A percentile compares a stretch with the other conserved stretches of the same genome.
Conservation (phyloP, 2,797 vertebrate species). For the Echiichthys vipera region DNA sequence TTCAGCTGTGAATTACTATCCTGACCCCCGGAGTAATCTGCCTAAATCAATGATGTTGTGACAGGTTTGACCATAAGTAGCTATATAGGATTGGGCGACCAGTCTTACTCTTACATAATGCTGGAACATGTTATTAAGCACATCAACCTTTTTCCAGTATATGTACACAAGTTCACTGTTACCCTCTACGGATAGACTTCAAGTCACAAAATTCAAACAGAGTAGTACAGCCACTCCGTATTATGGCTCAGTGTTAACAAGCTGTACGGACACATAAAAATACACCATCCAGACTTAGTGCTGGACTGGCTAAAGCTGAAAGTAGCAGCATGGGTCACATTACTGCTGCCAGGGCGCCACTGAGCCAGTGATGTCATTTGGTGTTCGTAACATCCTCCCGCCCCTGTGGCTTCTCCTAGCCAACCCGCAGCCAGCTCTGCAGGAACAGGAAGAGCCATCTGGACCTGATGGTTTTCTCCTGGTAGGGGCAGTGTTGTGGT, state of each 20-base stretch:
- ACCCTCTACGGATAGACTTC: conserved; percentile 1
- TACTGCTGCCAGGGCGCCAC: conserved; percentile 65
- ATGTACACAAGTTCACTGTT: conserved; percentile 1
- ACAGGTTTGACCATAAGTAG: conserved; percentile 71
- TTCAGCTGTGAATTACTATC: conserved; percentile 60
- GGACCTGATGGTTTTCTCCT: conserved; percentile 73
- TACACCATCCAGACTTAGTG: conserved; percentile 50
- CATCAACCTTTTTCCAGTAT: conserved; percentile 2
- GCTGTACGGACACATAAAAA: conserved; percentile 34
- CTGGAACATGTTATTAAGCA: conserved; percentile 49
- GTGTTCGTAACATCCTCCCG: conserved; percentile 66
- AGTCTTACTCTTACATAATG: conserved; percentile 66
- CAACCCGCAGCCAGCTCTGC: conserved; percentile 69
- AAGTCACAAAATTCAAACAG: conserved; percentile 15
- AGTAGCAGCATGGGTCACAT: conserved; percentile 57
- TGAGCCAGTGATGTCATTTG: conserved; percentile 68
- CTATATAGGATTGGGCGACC: conserved; percentile 42
- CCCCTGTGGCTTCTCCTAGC: conserved; percentile 57
- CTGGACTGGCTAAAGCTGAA: conserved; percentile 39
- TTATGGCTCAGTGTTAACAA: conserved; percentile 24
- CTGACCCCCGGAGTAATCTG: conserved; percentile 55
- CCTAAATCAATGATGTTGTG: conserved; percentile 71
- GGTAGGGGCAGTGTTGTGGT: conserved; percentile 59
- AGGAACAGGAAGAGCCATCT: conserved; percentile 85
- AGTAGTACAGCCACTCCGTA: conserved; percentile 14